Evolutionary conservation across 2,888 invertebrate genomes (phyloP), one percentile per base, ranked within the genome.

Genomic region (Euzophera pinguis): DNA sequence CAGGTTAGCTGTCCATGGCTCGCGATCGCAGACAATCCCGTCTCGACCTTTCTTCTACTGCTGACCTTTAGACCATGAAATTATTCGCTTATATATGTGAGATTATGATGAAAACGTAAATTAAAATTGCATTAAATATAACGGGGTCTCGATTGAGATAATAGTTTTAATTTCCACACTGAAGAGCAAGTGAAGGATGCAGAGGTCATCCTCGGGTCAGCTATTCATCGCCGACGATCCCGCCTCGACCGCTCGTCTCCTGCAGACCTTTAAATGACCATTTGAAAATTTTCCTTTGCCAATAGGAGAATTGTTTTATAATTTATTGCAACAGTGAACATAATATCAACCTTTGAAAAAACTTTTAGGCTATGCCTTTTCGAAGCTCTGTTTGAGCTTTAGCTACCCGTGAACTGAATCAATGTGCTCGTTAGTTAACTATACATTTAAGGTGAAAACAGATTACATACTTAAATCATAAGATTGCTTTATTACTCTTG

Each of bases 141-240:
- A 87, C 45, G 89, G 89, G 47, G 73, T 85, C 27, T 73, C 81
- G 13, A 83, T 77, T 1, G 85, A 85, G 54, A 80, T 84, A n/a
- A 87, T 89, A 53, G 71, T 89, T 51, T 88, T 87, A 9, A 87
- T 88, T 37, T 89, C 88, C 34, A 80, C 87, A 14, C 58, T 88
- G 54, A 91, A 91, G 65, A n/a, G 89, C 88, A 5, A 78, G 76
- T 5, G n/a, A n/a, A 13, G 88, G 84, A 50, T 88, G 83, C 89
- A 89, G 65, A 74, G 90, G 16, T 90, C 90, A 1, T 78, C 84
- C 9, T 90, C 90, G 0, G 87, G 85, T 14, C 86, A 87, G 58
- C 69, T 86, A 41, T 81, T 84, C 2, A 74, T 63, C 80, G 90
- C 55, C 75, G 90, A 12, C 74, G 84, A 52, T 91, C 91, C 1